phyloP scores from a whole-genome alignment of 2,113 vertebrate genomes.

The Nycticryphes semicollaris region DNA sequence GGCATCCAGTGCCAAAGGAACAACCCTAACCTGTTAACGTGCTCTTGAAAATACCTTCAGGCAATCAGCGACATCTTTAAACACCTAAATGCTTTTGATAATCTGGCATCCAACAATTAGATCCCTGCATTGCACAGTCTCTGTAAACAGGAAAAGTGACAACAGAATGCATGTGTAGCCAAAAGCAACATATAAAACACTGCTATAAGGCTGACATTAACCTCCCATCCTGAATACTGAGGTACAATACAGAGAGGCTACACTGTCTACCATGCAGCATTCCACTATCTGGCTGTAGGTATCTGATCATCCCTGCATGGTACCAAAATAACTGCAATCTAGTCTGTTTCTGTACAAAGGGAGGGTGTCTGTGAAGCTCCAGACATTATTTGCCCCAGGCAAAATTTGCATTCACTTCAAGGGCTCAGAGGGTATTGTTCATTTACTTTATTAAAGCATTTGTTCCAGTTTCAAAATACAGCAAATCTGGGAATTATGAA shows the following conservation, averaged over 20 bases:
- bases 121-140: not conserved
- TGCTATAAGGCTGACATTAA: not conserved
- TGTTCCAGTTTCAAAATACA: constrained; percentile 30
- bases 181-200: not conserved
- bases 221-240: not conserved
- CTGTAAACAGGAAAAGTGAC: not conserved
- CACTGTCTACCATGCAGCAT: not conserved
- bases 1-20: not conserved
- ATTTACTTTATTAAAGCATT: constrained; percentile 39
- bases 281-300: not conserved
- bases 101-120: not conserved
- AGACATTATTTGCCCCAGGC: constrained; percentile 36
- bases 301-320: not conserved
- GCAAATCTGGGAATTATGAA: not conserved
- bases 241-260: not conserved
- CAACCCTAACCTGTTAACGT: not conserved
- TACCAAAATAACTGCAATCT: not conserved
- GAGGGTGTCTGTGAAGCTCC: not conserved
- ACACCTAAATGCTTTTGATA: not conserved
- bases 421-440: not conserved
- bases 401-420: constrained; percentile 27
- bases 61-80: constrained; percentile 12
- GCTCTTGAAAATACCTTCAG: constrained; percentile 19
- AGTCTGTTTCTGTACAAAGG: not conserved
- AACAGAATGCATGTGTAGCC: not conserved